A percentile compares a stretch with the other conserved stretches of the same genome.
Evolutionary conservation across 2,797 vertebrate genomes (phyloP).

Genomic region (Heterohyrax brucei): DNA sequence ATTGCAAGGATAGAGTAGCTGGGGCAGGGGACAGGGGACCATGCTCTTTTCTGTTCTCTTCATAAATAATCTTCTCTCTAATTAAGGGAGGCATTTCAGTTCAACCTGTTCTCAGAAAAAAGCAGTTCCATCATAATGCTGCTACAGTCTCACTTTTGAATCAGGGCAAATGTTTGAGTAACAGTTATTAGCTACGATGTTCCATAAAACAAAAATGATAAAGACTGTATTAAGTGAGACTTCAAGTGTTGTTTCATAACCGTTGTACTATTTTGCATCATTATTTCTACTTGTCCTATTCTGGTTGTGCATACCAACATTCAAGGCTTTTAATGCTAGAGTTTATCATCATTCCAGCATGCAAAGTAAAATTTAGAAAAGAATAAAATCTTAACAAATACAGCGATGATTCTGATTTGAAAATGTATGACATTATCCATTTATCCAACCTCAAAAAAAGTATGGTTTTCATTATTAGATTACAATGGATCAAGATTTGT

Average conservation of each 20-base stretch:
- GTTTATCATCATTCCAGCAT: constrained; percentile 69
- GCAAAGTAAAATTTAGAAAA: constrained; percentile 81
- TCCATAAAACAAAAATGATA: constrained; percentile 86
- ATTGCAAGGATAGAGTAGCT: too few species aligned
- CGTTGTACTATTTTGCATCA: constrained; percentile 39
- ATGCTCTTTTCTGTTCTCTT: not conserved
- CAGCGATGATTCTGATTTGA: constrained; percentile 79
- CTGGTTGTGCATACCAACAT: constrained; percentile 39
- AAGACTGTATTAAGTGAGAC: constrained; percentile 75
- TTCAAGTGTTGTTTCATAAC: constrained; percentile 49
- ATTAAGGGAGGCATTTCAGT: constrained; percentile 48
- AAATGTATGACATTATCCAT: constrained; percentile 87
- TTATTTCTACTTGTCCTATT: constrained; percentile 79
- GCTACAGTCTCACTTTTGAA: constrained; percentile 7
- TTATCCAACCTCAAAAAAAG: constrained; percentile 88
- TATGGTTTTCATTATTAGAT: constrained; percentile 91
- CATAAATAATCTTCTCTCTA: constrained; percentile 4
- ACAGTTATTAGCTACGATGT: constrained; percentile 83
- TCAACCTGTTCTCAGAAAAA: not conserved
- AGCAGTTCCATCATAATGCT: constrained; percentile 47
- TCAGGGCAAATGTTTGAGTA: constrained; percentile 84
- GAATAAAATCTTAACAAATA: constrained; percentile 84
- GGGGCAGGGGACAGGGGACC: too few species aligned
- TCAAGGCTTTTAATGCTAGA: constrained; percentile 68
- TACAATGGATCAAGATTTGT: constrained; percentile 93